Evolutionary conservation across 2,888 invertebrate genomes (phyloP), one percentile per base, ranked within the genome.

Genomic region (Sinohyriopsis cumingii): DNA sequence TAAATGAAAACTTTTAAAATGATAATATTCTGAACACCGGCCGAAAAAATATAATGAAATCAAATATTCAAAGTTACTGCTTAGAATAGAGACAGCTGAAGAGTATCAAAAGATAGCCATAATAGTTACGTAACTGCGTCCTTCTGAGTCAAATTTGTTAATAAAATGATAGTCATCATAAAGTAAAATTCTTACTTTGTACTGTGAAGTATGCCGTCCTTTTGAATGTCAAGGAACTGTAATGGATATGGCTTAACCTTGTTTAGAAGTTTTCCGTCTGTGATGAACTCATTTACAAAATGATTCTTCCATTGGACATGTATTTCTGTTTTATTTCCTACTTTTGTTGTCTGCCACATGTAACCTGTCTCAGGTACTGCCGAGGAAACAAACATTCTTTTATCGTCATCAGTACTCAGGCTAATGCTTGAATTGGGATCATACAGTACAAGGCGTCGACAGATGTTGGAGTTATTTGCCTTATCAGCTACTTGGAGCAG

Each of bases 271-370:
- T 74, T 70, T n/a, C 68, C 70, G 0, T 67, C 63, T 54, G 75
- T 75, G 22, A 79, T 75, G 15, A 78, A 25, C 59, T 73, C 54
- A 45, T 82, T 82, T 5, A 64, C 57, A 62, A 83, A 83, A 68
- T 80, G 81, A 3, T 75, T 68, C 1, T 55, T 57, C 83, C 83
- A 83, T 19, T 65, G 60, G 5, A 82, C 63, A 0, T 59, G 25
- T 15, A 77, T 60, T 1, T 57, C 59, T 1, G 59, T 70, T 5
- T 71, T 45, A 1, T 55, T 24, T 24, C 25, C 55, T 20, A 25
- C 33, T 18, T 59, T 55, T 18, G 71, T 53, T 6, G 69, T 74
- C 24, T 79, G 79, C 78, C 78, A 81, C 59, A 60, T 67, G 65
- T 67, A 76, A 19, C 78, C 72, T 5, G 76, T 74, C 18, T 76